Conservation (phyloP, 2,888 invertebrate genomes). For the Drosophila macrothrix region DNA sequence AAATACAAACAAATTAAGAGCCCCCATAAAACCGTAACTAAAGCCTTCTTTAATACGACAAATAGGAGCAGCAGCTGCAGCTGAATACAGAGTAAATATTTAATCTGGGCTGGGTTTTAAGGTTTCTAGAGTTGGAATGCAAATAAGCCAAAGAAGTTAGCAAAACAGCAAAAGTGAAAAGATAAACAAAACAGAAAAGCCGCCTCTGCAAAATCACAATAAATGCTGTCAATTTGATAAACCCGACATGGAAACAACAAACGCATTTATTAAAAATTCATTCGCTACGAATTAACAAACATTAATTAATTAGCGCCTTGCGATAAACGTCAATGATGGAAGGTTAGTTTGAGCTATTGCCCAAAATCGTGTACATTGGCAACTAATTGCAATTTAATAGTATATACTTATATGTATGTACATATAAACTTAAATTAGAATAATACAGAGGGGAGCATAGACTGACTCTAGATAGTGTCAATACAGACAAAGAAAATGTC, state of each 20-base stretch:
- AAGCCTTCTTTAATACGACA: neutral
- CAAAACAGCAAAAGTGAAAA: slow-evolving; percentile 33
- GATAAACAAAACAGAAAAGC: slow-evolving; percentile 16
- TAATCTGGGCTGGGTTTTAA: slow-evolving; percentile 3
- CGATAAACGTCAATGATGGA: slow-evolving; percentile 14
- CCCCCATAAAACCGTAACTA: neutral
- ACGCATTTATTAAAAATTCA: slow-evolving; percentile 38
- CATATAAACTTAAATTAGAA: neutral
- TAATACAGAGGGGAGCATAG: neutral
- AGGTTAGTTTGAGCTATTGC: slow-evolving; percentile 13
- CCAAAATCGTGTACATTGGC: neutral
- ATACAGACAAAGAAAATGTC: neutral
- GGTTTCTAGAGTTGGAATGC: slow-evolving; percentile 1
- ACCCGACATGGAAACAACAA: slow-evolving; percentile 8
- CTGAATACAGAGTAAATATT: slow-evolving; percentile 25
- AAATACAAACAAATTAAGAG: slow-evolving; percentile 11
- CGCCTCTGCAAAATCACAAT: slow-evolving; percentile 8
- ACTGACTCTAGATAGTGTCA: neutral
- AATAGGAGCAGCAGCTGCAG: neutral
- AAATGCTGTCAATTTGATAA: slow-evolving; percentile 50
- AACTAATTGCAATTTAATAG: neutral
- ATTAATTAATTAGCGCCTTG: slow-evolving; percentile 45
- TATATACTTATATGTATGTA: neutral
- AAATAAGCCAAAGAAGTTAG: slow-evolving; percentile 13
- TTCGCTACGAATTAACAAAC: slow-evolving; percentile 37